Evolutionary conservation across 2,888 invertebrate genomes (phyloP).

Genomic region (Galeopsomyia nigrocyanea): DNA sequence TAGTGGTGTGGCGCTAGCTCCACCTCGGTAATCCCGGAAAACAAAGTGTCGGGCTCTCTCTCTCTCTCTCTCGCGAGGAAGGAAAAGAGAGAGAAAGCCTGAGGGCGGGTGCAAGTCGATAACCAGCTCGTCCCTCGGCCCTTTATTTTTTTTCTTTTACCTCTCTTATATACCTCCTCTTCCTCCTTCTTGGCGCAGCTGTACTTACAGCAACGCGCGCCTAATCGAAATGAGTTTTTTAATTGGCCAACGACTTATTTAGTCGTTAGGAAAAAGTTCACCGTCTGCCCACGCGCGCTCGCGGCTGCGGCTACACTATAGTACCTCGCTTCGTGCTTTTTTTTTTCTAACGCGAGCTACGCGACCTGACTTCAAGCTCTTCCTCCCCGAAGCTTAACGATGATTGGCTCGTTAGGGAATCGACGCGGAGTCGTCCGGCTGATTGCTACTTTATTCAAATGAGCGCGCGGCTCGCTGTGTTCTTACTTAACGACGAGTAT

Average conservation of each 20-base stretch:
- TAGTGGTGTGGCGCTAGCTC: neutral
- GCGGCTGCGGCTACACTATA: too few species aligned
- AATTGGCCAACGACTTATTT: slow-evolving; percentile 65
- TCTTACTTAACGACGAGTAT: too few species aligned
- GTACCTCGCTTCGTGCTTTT: too few species aligned
- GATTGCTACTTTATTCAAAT: slow-evolving; percentile 38
- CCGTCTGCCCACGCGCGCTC: slow-evolving; percentile 31
- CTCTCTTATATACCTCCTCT: neutral
- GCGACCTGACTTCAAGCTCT: slow-evolving; percentile 5
- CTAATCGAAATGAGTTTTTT: slow-evolving; percentile 68
- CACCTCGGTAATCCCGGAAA: slow-evolving; percentile 30
- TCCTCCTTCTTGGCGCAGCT: slow-evolving; percentile 7
- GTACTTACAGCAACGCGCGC: slow-evolving; percentile 60
- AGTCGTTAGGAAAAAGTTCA: slow-evolving; percentile 57
- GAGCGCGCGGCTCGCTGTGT: neutral
- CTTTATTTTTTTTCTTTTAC: slow-evolving; percentile 45
- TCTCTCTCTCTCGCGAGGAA: neutral
- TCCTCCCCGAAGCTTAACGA: slow-evolving; percentile 33
- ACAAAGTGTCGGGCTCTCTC: slow-evolving; percentile 6
- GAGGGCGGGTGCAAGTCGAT: slow-evolving; percentile 44
- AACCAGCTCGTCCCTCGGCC: slow-evolving; percentile 44
- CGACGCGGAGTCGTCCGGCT: slow-evolving; percentile 41
- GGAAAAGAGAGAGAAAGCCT: slow-evolving; percentile 18
- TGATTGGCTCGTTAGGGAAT: slow-evolving; percentile 47
- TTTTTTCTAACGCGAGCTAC: slow-evolving; percentile 2